Base-by-base conservation (phyloP, 2,888 invertebrate species). In the Patella ulyssiponensis region DNA sequence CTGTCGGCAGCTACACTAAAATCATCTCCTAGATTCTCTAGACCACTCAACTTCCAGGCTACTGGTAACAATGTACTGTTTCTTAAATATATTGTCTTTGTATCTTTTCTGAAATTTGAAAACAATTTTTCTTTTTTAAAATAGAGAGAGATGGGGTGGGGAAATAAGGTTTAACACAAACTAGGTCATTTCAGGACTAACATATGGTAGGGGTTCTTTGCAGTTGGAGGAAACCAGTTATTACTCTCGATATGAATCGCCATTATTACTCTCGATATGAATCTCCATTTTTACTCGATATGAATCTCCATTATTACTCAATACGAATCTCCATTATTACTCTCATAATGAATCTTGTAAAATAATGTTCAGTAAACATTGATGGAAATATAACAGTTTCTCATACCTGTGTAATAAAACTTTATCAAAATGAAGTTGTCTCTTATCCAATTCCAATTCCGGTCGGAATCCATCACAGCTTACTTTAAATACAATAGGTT, bases 11-110 rank as follows among this genome's bases (percentile, higher is more conserved):
- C 89, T 69, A 92, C 89, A 7, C 91, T 90, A 83, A 92, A 92
- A 77, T 92, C 92, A 80, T 92, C 92, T 14, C 92, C 92, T 3
- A 92, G 86, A 69, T 86, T 89, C 77, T 92, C 92, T 53, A 92
- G 82, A 12, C 92, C 92, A 71, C 86, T 90, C 64, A 92, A 83
- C 74, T 89, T 88, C 92, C 92, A 92, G 44, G 87, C 88, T 3
- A 92, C 91, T 2, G 92, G 92, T 53, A 92, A 85, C 81, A 90
- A 85, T 15, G 91, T 92, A 77, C 88, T 88, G 88, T 92, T 92
- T 33, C 90, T 86, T 78, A 92, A 84, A 82, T 87, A 89, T 23
- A 92, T 87, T 0, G 90, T 91, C 86, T 91, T 91, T 44, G 91
- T 91, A 83, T 92, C 92, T 82, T 92, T 92, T 81, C 92, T 92